Base-by-base conservation (phyloP, 1,140 invertebrate genomes). In the Drosophila parvula region DNA sequence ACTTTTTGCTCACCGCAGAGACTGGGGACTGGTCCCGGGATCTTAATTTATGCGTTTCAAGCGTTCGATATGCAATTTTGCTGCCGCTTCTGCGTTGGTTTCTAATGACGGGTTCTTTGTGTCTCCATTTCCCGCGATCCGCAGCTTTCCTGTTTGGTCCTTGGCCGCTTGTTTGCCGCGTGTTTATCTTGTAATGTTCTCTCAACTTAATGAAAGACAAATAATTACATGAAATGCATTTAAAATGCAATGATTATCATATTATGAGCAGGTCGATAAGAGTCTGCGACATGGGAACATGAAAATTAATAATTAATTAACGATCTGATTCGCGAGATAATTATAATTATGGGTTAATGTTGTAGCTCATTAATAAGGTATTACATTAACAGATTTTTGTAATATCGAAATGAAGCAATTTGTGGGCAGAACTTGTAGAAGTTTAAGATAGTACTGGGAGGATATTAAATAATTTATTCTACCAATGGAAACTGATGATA, bases 31-130 rank as follows among this genome's bases (percentile, higher is more conserved):
- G 69, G 67, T 50, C 27, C 3, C 36, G 34, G 34, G 53, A 71
- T 73, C 69, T 73, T 73, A 73, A 73, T 73, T 71, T 73, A 73
- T 73, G 69, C 69, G 67, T 50, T 58, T 73, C 44, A 30, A 73
- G 34, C 69, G 36, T 48, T 73, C 69, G 69, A 73, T 73, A 73
- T 73, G 69, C 69, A 73, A 73, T 73, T 71, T 71, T 71, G 65
- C 27, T 27, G 56, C 45, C 61, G 32, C 60, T 57, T 14, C 56
- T 61, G 36, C 67, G 55, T 59, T 59, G 69, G 51, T 69, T 73
- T 73, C 69, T 73, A 73, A 73, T 73, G 69, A 71, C 51, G 65
- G 28, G 65, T 28, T 50, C 70, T 41, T 5, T 28, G 47, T 12
- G 11, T 43, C 38, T 36, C 12, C 50, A 7, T 22, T 36, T 53